A percentile compares a stretch with the other conserved stretches of the same genome.
Conservation (phyloP, 1,140 invertebrate genomes). For the Ladona fulva region DNA sequence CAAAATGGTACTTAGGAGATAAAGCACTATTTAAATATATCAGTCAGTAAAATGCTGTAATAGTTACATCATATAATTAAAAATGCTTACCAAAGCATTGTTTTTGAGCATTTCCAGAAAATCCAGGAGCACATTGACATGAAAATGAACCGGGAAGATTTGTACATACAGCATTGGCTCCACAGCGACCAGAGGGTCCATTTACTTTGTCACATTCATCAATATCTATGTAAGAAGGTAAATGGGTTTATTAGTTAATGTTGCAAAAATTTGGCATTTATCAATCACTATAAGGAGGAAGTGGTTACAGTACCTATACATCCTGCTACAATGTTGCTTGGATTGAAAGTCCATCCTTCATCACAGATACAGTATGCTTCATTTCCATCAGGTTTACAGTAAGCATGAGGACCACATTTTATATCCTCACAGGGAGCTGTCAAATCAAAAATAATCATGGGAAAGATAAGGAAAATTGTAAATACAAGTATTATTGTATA, state of each 20-base stretch:
- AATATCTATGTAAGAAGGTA: constrained; percentile 53
- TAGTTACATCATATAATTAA: neutral
- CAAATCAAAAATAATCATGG: constrained; percentile 17
- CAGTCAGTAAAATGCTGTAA: neutral
- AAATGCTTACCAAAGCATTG: constrained; percentile 52
- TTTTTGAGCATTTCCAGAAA: constrained; percentile 64
- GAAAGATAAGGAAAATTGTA: constrained; percentile 10
- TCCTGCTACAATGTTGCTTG: constrained; percentile 74
- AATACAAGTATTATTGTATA: neutral
- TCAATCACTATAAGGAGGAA: neutral
- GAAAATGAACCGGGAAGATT: constrained; percentile 68
- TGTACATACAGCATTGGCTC: constrained; percentile 70
- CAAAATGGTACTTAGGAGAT: neutral
- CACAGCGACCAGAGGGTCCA: constrained; percentile 72
- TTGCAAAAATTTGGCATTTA: constrained; percentile 9
- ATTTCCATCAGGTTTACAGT: constrained; percentile 75
- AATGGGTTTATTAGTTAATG: constrained; percentile 13
- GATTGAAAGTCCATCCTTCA: constrained; percentile 87
- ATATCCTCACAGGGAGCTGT: constrained; percentile 88
- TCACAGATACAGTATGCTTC: constrained; percentile 90
- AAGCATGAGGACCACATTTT: constrained; percentile 77
- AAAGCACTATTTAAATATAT: neutral
- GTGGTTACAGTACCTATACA: constrained; percentile 54
- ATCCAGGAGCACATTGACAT: constrained; percentile 72
- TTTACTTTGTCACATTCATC: constrained; percentile 79